Evolutionary conservation across 2,113 vertebrate species (phyloP).

Genomic region (Leucoraja erinaceus): DNA sequence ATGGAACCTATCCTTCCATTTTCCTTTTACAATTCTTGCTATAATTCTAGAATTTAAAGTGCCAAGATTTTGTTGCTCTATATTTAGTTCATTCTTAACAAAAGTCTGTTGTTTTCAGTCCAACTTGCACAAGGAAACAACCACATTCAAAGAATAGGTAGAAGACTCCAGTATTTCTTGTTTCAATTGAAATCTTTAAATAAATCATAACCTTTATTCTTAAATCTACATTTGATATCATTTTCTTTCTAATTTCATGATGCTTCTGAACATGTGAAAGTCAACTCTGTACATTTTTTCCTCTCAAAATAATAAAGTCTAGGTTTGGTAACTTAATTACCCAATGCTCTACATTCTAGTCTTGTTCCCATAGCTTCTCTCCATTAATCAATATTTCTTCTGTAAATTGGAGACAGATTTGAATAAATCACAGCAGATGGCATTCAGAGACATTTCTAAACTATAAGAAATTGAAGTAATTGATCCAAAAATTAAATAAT

Average conservation of each 20-base stretch:
- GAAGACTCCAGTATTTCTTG: neutral
- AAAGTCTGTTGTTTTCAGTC: neutral
- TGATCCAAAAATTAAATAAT: too few relatives aligned
- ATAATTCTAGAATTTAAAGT: neutral
- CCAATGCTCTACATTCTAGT: neutral
- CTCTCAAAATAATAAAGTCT: neutral
- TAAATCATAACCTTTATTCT: neutral
- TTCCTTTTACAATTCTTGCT: neutral
- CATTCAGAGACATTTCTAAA: too few relatives aligned
- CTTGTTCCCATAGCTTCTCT: neutral
- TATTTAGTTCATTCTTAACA: neutral
- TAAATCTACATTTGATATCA: neutral
- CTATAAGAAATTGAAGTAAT: too few relatives aligned
- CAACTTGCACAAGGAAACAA: neutral
- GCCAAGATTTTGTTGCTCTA: neutral
- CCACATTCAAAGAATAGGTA: neutral
- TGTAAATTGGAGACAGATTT: neutral
- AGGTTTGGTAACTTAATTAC: neutral
- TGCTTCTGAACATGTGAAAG: neutral
- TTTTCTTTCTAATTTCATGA: neutral
- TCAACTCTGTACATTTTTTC: neutral
- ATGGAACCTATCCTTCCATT: neutral
- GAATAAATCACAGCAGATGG: neutral
- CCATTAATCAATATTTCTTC: neutral
- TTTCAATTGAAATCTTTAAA: neutral